phyloP scores from a whole-genome alignment of 2,113 vertebrate species.

The Melanotaenia duboulayi region DNA sequence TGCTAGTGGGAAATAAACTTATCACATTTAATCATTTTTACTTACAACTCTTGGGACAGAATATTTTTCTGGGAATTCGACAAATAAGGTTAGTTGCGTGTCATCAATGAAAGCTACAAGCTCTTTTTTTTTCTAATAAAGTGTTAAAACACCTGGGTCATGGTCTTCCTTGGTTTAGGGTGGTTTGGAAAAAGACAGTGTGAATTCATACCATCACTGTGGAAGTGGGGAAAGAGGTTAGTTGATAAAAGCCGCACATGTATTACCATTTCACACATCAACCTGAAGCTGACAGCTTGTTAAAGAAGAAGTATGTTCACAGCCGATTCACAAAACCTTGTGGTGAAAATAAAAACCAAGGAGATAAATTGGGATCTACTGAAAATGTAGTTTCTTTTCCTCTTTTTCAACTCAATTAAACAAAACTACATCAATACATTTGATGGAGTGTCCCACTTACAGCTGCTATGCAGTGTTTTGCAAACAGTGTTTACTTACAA shows the following conservation, averaged over 20 bases:
- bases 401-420: not conserved
- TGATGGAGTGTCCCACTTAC: not conserved
- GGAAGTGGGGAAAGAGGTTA: slow-evolving; percentile 4
- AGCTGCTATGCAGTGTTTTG: too few species aligned
- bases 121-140: slow-evolving; percentile 38
- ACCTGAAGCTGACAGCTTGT: slow-evolving; percentile 71
- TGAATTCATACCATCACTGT: slow-evolving; percentile 39
- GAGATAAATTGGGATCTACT: slow-evolving; percentile 24
- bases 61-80: slow-evolving; percentile 6
- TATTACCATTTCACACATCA: slow-evolving; percentile 79
- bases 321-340: slow-evolving; percentile 67
- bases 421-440: slow-evolving; percentile 9
- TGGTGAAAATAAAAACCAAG: slow-evolving; percentile 62
- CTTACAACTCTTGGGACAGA: not conserved
- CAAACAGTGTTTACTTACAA: too few species aligned
- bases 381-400: slow-evolving; percentile 11
- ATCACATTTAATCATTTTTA: slow-evolving; percentile 31
- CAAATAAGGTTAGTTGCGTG: slow-evolving; percentile 13
- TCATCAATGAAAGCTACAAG: slow-evolving; percentile 6
- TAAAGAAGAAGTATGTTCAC: slow-evolving; percentile 74
- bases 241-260: slow-evolving; percentile 28
- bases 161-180: slow-evolving; percentile 18
- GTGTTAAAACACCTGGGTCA: slow-evolving; percentile 40
- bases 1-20: slow-evolving; percentile 40
- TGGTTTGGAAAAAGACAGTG: slow-evolving; percentile 38